Percentiles rank a stretch among this genome's conserved stretches.
Evolutionary conservation across 2,797 vertebrate genomes (phyloP).

Genomic region (Urocyon cinereoargenteus): DNA sequence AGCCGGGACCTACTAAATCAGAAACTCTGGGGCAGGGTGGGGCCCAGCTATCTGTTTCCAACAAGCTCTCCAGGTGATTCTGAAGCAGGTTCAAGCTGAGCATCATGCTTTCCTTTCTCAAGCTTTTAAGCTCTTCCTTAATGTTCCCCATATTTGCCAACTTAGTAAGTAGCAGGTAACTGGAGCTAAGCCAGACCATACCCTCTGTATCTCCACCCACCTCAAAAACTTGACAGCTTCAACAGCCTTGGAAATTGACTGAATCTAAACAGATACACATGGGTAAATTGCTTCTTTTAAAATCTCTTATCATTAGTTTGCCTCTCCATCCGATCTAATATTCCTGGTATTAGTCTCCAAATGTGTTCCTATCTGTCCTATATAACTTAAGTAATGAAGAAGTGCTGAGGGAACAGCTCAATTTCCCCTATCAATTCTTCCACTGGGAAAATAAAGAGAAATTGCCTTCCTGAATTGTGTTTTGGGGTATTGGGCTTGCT

Average conservation of each 20-base stretch:
- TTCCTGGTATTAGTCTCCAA: background rate
- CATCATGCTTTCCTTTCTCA: background rate
- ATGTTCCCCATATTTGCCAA: background rate
- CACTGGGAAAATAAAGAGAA: constrained; percentile 62
- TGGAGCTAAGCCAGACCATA: background rate
- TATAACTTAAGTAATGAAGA: constrained; percentile 59
- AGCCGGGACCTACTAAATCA: background rate
- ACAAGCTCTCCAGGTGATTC: background rate
- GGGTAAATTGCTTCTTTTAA: constrained; percentile 30
- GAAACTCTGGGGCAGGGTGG: background rate
- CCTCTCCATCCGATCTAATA: background rate
- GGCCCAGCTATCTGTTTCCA: background rate
- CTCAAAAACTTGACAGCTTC: constrained; percentile 35
- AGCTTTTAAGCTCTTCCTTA: background rate
- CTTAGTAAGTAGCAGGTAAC: background rate
- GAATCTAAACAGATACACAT: constrained; percentile 22
- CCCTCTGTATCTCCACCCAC: background rate
- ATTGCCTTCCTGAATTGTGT: constrained; percentile 46
- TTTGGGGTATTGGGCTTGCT: background rate
- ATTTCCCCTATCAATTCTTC: constrained; percentile 1
- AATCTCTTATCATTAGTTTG: background rate
- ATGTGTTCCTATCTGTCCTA: background rate
- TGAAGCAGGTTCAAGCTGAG: background rate
- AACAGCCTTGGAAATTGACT: background rate
- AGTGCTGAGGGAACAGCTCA: background rate